phyloP scores from a whole-genome alignment of 2,113 vertebrate genomes.

The Chionis minor region DNA sequence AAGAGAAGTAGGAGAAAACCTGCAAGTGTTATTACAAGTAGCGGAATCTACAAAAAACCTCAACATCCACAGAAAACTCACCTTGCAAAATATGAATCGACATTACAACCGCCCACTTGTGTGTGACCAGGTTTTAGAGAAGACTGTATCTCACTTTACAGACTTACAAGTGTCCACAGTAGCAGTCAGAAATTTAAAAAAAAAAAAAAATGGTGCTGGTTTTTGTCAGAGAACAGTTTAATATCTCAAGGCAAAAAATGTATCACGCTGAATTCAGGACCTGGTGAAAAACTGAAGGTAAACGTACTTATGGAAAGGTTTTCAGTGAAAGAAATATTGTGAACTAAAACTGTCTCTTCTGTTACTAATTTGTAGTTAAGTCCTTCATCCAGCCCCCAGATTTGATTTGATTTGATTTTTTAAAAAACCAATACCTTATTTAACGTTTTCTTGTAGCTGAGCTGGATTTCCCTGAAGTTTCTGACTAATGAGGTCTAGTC shows the following conservation, averaged over 20 bases:
- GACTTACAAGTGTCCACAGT: not conserved
- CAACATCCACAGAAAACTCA: conserved; percentile 86
- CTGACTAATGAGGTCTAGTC: not conserved
- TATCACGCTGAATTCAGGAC: conserved; percentile 33
- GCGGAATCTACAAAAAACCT: conserved; percentile 89
- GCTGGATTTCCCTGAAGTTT: conserved; percentile 33
- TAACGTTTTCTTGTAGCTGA: conserved; percentile 4
- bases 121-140: conserved; percentile 75
- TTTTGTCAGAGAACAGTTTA: not conserved
- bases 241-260: conserved; percentile 11
- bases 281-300: conserved; percentile 36
- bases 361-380: conserved; percentile 44
- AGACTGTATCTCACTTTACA: not conserved
- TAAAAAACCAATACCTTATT: not conserved
- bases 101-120: conserved; percentile 85
- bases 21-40: conserved; percentile 83
- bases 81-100: conserved; percentile 85
- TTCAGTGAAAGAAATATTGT: conserved; percentile 20
- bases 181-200: conserved; percentile 4
- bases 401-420: not conserved
- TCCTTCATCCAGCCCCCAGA: not conserved
- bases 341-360: not conserved
- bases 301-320: not conserved
- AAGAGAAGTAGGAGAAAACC: conserved; percentile 89
- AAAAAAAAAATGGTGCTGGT: not conserved